A percentile compares a stretch with the other conserved stretches of the same genome.
Evolutionary conservation across 2,888 invertebrate genomes (phyloP).

Genomic region (Diogma glabrata): DNA sequence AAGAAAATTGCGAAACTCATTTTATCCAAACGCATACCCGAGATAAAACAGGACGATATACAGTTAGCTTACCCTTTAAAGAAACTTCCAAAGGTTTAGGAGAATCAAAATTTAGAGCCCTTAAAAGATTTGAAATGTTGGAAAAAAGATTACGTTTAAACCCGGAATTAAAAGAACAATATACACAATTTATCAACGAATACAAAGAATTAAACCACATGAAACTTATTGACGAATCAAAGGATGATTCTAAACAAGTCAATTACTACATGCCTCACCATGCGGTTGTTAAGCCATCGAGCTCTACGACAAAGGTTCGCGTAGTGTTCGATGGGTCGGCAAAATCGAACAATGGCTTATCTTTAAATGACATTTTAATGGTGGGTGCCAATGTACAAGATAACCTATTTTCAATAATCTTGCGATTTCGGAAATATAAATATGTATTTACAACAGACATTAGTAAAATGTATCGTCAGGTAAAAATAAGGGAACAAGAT

Average conservation of each 20-base stretch:
- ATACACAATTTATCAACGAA: conserved; percentile 9
- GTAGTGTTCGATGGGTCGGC: conserved; percentile 13
- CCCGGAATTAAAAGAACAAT: neutral
- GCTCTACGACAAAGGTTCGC: conserved; percentile 11
- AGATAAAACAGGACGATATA: neutral
- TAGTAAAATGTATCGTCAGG: conserved; percentile 11
- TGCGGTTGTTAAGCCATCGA: conserved; percentile 14
- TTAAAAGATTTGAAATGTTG: neutral
- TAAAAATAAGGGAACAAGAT: neutral
- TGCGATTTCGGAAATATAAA: conserved; percentile 9
- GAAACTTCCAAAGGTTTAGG: neutral
- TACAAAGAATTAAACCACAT: conserved; percentile 6
- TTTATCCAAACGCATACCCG: neutral
- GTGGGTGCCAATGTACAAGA: too few relatives aligned
- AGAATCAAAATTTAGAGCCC: neutral
- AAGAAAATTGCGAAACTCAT: neutral
- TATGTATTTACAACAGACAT: conserved; percentile 15
- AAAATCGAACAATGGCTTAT: neutral
- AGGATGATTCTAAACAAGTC: too few relatives aligned
- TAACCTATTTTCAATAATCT: too few relatives aligned
- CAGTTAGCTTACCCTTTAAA: conserved; percentile 6
- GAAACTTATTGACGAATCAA: neutral
- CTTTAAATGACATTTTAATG: conserved; percentile 12
- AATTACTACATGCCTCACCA: conserved; percentile 20
- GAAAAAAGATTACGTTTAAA: neutral